Conservation (phyloP, 1,140 invertebrate genomes). For the Panagrolaimus sp. region DNA sequence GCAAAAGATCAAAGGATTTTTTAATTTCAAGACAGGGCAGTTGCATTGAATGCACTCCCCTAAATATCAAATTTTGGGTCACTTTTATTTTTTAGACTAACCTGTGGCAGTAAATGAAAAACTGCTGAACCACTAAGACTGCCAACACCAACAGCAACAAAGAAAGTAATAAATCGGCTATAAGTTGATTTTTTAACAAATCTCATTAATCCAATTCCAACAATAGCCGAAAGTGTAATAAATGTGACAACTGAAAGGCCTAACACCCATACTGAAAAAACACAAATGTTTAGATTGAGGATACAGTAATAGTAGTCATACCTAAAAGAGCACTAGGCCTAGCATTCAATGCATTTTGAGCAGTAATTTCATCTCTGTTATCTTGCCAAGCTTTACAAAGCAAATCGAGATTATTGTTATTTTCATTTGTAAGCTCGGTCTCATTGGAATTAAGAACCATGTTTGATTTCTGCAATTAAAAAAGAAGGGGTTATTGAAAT, state of each 20-base stretch:
- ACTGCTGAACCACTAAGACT: slow-evolving; percentile 66
- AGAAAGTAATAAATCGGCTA: slow-evolving; percentile 63
- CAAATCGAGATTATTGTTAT: too few relatives aligned
- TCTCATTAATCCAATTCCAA: slow-evolving; percentile 66
- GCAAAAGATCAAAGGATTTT: too few relatives aligned
- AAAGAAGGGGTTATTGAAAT: too few relatives aligned
- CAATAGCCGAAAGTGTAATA: slow-evolving; percentile 66
- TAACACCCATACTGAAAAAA: slow-evolving; percentile 65
- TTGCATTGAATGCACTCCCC: too few relatives aligned
- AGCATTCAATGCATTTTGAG: not conserved
- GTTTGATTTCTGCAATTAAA: too few relatives aligned
- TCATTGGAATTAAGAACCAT: too few relatives aligned
- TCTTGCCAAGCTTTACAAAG: not conserved
- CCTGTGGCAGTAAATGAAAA: slow-evolving; percentile 68
- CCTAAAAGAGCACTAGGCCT: not conserved
- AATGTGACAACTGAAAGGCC: slow-evolving; percentile 65
- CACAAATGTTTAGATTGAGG: not conserved
- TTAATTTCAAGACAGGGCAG: too few relatives aligned
- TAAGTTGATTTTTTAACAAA: slow-evolving; percentile 64
- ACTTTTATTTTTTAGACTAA: too few relatives aligned
- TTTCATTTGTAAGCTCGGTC: too few relatives aligned
- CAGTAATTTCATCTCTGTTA: not conserved
- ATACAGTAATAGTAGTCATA: not conserved
- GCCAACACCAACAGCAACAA: slow-evolving; percentile 68
- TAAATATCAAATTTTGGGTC: too few relatives aligned